Base-by-base conservation (phyloP, 2,888 invertebrate species). In the Drosophila pegasa region DNA sequence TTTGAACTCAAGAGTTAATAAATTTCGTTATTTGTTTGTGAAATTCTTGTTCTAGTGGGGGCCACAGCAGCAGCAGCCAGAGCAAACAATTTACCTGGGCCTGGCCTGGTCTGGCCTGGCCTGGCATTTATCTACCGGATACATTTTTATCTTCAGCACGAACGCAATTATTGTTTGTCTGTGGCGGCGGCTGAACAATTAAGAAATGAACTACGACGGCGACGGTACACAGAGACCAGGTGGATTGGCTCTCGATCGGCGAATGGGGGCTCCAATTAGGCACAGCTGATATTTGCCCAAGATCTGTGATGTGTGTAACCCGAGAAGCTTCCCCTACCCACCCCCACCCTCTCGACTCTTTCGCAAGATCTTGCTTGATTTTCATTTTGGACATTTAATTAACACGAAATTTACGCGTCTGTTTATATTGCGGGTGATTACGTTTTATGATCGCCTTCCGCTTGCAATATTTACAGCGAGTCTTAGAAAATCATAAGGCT, bases 1-100 rank as follows among this genome's bases (percentile, higher is more conserved):
- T 84, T 84, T 84, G 83, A 84, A 87, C 84, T 84, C 79, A 66
- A 67, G 78, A 71, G 85, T 78, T 81, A 84, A 84, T 84, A 84
- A 84, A 84, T 84, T 84, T 69, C 43, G 35, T 56, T 75, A 79
- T 81, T 83, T 83, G 83, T 87, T 83, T 83, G 81, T 84, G 72
- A 87, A 87, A 81, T 76, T 78, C 51, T 45, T 48, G 59, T 59
- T 45, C 27, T 27, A 20, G 43, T 40, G 55, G 40, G 31, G 37
- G 50, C 33, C 7, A 9, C 40, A 27, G 10, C 22, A 41, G 7
- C 52, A 16, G 18, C 47, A 22, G 16, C n/a, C 20, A 74, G 74
- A 71, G 77, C 77, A 77, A 77, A 77, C 76, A 77, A 67, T 73
- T 74, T 71, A 71, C 66, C 31, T 65, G 47, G 18, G 63, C 62